These are phyloP conservation scores for Acheta domesticus DNA, from an alignment of 2,888 invertebrate genomes.

Conservation along the genomic window DNA sequence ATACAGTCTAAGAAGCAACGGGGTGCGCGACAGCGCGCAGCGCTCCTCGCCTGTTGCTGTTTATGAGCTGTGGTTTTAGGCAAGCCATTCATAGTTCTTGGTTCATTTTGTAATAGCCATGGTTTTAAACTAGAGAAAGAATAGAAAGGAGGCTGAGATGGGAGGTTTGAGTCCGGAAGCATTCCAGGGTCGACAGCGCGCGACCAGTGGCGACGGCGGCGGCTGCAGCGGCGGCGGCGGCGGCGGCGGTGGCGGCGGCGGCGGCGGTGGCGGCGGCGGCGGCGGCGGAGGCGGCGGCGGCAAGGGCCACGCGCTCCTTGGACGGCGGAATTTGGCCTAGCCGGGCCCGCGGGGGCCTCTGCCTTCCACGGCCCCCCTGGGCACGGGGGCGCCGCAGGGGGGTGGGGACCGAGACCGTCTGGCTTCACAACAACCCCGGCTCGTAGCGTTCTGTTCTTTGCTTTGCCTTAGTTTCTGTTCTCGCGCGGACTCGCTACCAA, in stretches of 20 bases:
- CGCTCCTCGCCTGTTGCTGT: conserved; percentile 21
- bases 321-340: background rate
- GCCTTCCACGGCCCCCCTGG: conserved; percentile 32
- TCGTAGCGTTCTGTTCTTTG: conserved; percentile 4
- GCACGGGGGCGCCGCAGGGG: background rate
- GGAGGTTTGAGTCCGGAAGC: conserved; percentile 25
- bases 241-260: background rate
- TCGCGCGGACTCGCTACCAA: background rate
- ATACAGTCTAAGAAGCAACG: conserved; percentile 31
- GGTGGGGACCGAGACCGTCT: background rate
- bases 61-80: conserved; percentile 39
- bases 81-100: conserved; percentile 38
- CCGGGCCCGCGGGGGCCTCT: conserved; percentile 21
- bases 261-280: conserved; percentile 29
- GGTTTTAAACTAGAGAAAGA: conserved; percentile 37
- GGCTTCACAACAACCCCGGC: conserved; percentile 18
- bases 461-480: background rate
- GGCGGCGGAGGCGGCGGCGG: conserved; percentile 18
- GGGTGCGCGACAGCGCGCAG: conserved; percentile 23
- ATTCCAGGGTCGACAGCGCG: conserved; percentile 2
- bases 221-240: conserved; percentile 22
- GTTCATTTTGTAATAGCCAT: conserved; percentile 34
- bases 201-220: background rate
- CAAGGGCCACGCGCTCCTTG: background rate
- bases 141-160: conserved; percentile 33